phyloP scores from a whole-genome alignment of 1,140 invertebrate species.

The Cyclina sinensis region DNA sequence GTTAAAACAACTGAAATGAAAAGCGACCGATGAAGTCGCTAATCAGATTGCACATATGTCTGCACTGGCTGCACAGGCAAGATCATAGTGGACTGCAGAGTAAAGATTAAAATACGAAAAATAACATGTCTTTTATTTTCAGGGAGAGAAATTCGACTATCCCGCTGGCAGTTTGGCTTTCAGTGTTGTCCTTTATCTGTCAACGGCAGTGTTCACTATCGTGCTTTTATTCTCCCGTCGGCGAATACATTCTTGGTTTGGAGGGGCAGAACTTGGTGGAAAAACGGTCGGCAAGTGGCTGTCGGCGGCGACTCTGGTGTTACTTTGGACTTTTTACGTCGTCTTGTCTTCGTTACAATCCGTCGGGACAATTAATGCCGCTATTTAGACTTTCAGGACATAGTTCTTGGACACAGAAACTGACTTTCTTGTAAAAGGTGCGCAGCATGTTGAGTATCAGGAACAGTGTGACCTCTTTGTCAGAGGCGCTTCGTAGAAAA shows the following conservation, averaged over 20 bases:
- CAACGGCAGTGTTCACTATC: conserved; percentile 87
- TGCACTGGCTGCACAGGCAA: too few species aligned
- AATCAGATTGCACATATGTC: too few species aligned
- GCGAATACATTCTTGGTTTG: conserved; percentile 86
- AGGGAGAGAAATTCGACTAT: conserved; percentile 88
- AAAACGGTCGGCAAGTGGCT: conserved; percentile 84
- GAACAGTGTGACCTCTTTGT: too few species aligned
- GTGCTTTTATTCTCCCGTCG: conserved; percentile 87
- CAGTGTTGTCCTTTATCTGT: conserved; percentile 89
- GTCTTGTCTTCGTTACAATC: conserved; percentile 85
- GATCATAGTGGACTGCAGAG: too few species aligned
- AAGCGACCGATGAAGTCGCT: too few species aligned
- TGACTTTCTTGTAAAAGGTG: too few species aligned
- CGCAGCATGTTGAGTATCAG: too few species aligned
- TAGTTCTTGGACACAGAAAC: too few species aligned
- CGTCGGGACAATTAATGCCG: background rate
- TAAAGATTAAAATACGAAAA: too few species aligned
- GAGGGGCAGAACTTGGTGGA: conserved; percentile 90
- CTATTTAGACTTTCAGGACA: background rate
- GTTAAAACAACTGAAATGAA: too few species aligned
- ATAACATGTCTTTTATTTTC: conserved; percentile 76
- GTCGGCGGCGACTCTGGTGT: conserved; percentile 85
- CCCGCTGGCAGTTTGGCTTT: conserved; percentile 88
- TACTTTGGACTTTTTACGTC: conserved; percentile 88
- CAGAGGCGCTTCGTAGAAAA: too few species aligned